Base-by-base conservation (phyloP, 2,113 vertebrate species). In the Natator depressus region DNA sequence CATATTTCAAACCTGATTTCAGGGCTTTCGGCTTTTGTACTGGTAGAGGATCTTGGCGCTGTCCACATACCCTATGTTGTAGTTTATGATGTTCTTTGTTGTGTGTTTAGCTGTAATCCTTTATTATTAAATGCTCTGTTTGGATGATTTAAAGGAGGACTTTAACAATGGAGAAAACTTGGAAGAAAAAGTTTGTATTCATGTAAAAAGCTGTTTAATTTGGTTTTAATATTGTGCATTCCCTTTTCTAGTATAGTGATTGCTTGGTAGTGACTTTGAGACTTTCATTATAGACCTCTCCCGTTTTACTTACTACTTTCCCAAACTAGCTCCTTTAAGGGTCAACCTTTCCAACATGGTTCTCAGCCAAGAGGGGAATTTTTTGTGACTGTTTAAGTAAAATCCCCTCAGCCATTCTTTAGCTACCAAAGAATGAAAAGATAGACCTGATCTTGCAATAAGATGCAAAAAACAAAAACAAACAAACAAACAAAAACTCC, bases 61-160 rank as follows among this genome's bases (percentile, higher is more conserved):
- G 46, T 47, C 49, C 42, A 55, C 7, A 11, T 10, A 0, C 53
- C 0, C 0, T 29, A 12, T 27, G 3, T 22, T 14, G 76, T 81
- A 46, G 53, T 94, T 85, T 76, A 55, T 78, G 38, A 31, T 46
- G 31, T 13, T 57, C 25, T 69, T 2, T 51, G 16, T 49, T 27
- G 22, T 5, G 16, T 17, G 20, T 89, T 93, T 93, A 81, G 38
- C 35, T 50, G 5, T 4, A 82, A 53, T 14, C n/a, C 10, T 85
- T 83, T 92, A 65, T 88, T 75, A 80, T 53, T 85, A 53, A 24
- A 29, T 54, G 27, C 2, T 1, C 19, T 51, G 1, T 53, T 81
- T 87, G 20, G 59, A 38, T 84, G 38, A 10, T 84, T 17, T 29
- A 85, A 94, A 89, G 50, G 53, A 89, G 57, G 65, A 27, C 3